These are phyloP conservation scores for Paedocypris micromegethes DNA, from an alignment of 2,797 vertebrate species.

Conservation along the genomic window DNA sequence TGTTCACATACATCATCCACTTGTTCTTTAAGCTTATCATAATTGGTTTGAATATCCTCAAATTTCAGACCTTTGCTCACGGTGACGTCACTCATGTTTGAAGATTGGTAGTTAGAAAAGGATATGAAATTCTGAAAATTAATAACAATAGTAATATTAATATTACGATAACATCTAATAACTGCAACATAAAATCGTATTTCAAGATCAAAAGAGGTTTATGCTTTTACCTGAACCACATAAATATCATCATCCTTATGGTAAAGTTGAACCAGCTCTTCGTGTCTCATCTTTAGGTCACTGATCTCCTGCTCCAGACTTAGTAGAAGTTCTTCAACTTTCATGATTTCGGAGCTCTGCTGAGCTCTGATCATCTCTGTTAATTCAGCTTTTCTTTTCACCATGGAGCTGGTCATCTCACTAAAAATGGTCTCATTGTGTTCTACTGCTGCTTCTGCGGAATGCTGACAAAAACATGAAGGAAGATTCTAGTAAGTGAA, in stretches of 20 bases:
- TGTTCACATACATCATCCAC: neutral
- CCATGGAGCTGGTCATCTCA: neutral
- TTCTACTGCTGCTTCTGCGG: constrained; percentile 3
- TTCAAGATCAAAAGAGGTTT: too few species aligned
- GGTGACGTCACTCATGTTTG: neutral
- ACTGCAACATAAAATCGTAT: too few species aligned
- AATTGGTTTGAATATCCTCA: neutral
- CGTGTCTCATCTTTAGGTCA: neutral
- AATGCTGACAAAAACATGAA: neutral
- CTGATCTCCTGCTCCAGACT: constrained; percentile 10
- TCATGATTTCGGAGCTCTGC: neutral
- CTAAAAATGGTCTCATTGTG: neutral
- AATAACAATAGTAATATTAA: too few species aligned
- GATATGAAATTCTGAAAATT: constrained; percentile 5
- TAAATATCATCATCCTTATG: neutral
- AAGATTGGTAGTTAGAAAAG: neutral
- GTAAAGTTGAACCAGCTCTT: constrained; percentile 2
- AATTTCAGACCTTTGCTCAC: constrained; percentile 1
- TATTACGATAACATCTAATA: too few species aligned
- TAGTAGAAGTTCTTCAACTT: neutral
- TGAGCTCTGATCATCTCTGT: constrained; percentile 9
- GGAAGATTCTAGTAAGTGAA: too few species aligned
- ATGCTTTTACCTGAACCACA: constrained; percentile 24
- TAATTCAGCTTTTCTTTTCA: neutral
- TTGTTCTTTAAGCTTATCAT: constrained; percentile 10